phyloP scores from a whole-genome alignment of 2,888 invertebrate species.

The Drosophila fulvimacula region DNA sequence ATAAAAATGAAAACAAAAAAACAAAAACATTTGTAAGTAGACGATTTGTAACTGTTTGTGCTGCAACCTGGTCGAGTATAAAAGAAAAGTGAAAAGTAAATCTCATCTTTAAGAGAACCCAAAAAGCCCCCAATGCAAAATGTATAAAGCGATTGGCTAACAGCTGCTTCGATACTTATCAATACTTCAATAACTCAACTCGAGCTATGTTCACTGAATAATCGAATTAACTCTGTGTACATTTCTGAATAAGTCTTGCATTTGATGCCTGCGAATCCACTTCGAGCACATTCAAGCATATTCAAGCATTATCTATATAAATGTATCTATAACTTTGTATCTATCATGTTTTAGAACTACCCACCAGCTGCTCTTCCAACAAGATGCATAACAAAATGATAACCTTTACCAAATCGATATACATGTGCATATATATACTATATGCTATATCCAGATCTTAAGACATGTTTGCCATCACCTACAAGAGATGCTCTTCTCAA shows the following conservation, averaged over 20 bases:
- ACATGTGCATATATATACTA: conserved; percentile 8
- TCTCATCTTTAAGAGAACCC: conserved; percentile 5
- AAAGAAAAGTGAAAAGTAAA: conserved; percentile 27
- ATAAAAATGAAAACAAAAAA: conserved; percentile 5
- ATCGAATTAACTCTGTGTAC: conserved; percentile 5
- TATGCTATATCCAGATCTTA: conserved; percentile 40
- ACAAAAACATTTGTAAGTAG: conserved; percentile 46
- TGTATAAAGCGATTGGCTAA: conserved; percentile 52
- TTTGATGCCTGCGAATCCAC: conserved; percentile 39
- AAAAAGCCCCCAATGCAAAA: conserved; percentile 15
- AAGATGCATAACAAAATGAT: conserved; percentile 47
- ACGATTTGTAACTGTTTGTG: conserved; percentile 70
- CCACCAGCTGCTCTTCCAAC: conserved; percentile 74
- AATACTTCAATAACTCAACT: conserved; percentile 11
- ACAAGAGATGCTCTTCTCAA: conserved; percentile 80
- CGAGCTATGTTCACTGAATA: conserved; percentile 8
- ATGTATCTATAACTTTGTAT: conserved; percentile 39
- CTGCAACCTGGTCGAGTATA: conserved; percentile 80
- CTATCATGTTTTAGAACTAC: conserved; percentile 58
- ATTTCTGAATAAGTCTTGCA: conserved; percentile 34
- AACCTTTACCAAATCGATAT: conserved; percentile 40
- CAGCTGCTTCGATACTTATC: conserved; percentile 39
- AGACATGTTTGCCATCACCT: conserved; percentile 75
- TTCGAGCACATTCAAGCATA: conserved; percentile 27
- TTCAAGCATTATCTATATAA: conserved; percentile 25